These are phyloP conservation scores for Cyclophora punctaria DNA, from an alignment of 2,888 invertebrate species.

Conservation along the genomic window DNA sequence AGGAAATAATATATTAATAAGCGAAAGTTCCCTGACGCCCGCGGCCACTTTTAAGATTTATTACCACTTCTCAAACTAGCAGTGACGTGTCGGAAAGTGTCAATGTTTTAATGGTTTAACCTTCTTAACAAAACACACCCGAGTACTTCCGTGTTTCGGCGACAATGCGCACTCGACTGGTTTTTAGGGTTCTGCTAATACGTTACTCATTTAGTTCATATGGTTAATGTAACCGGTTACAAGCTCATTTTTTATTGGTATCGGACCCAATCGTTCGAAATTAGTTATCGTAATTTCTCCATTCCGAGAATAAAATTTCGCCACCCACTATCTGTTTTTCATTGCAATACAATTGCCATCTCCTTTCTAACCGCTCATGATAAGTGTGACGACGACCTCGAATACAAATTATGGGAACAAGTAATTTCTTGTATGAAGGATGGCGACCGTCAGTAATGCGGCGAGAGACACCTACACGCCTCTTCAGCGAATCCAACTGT, in stretches of 20 bases:
- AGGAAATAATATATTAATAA: conserved; percentile 45
- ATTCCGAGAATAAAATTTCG: conserved; percentile 32
- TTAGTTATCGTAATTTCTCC: conserved; percentile 26
- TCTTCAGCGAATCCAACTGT: conserved; percentile 68
- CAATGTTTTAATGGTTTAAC: conserved; percentile 33
- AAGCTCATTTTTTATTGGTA: too few species aligned
- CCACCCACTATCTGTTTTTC: conserved; percentile 56
- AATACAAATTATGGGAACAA: conserved; percentile 70
- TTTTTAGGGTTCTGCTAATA: conserved; percentile 5
- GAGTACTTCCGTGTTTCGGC: conserved; percentile 38
- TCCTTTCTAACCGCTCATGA: conserved; percentile 67
- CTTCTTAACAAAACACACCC: conserved; percentile 32
- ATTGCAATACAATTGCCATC: conserved; percentile 58
- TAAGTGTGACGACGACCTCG: conserved; percentile 69
- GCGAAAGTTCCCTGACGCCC: conserved; percentile 44
- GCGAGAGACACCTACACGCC: conserved; percentile 59
- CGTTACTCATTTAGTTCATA: not conserved
- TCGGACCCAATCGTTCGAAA: conserved; percentile 2
- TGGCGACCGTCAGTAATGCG: conserved; percentile 48
- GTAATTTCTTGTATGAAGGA: conserved; percentile 67
- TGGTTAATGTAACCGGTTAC: too few species aligned
- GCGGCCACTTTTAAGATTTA: conserved; percentile 30
- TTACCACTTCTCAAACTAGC: conserved; percentile 21
- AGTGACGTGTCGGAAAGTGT: conserved; percentile 36
- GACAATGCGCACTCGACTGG: conserved; percentile 11